Evolutionary conservation across 2,888 invertebrate genomes (phyloP).

Genomic region (Hydropsyche betteni): DNA sequence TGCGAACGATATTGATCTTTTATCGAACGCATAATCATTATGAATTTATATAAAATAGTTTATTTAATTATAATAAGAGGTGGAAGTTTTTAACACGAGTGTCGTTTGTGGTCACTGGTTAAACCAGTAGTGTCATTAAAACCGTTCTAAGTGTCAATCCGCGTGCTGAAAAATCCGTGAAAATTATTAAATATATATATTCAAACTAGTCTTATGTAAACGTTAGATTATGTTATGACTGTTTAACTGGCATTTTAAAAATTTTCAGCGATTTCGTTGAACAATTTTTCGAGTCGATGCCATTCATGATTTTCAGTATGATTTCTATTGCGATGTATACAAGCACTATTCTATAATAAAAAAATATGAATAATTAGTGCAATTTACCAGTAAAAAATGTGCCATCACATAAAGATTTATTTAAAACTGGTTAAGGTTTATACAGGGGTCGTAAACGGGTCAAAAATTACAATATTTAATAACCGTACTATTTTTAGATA

Average conservation of each 20-base stretch:
- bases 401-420: constrained; percentile 3
- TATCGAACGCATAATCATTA: constrained; percentile 3
- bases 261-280: too few relatives aligned
- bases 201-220: constrained; percentile 22
- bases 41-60: constrained; percentile 3
- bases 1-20: constrained; percentile 8
- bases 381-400: constrained; percentile 13
- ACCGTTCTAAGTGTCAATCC: constrained; percentile 29
- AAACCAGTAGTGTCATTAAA: constrained; percentile 21
- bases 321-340: too few relatives aligned
- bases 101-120: constrained; percentile 20
- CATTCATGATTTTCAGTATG: too few relatives aligned
- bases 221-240: constrained; percentile 19
- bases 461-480: too few relatives aligned
- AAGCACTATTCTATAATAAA: too few relatives aligned
- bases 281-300: too few relatives aligned
- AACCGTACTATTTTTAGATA: too few relatives aligned
- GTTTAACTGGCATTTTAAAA: neutral
- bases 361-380: neutral
- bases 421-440: too few relatives aligned
- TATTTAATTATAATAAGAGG: constrained; percentile 28
- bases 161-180: constrained; percentile 28
- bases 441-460: too few relatives aligned
- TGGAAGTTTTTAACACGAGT: constrained; percentile 31
- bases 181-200: constrained; percentile 9